Base-by-base conservation (phyloP, 2,113 vertebrate genomes). In the Paramormyrops kingsleyae region DNA sequence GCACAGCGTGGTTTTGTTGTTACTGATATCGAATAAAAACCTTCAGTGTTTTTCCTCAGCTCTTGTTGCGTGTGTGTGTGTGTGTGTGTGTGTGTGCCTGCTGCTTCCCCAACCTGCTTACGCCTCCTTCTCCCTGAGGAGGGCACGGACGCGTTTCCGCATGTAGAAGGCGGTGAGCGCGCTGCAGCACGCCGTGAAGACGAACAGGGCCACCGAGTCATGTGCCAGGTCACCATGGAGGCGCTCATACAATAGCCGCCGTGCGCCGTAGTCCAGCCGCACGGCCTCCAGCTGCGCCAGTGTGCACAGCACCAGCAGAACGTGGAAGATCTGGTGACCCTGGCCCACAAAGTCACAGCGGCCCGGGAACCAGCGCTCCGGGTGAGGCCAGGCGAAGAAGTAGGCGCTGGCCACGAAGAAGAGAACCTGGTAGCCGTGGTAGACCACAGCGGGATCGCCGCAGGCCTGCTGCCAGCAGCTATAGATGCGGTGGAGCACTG, bases 281-380 rank as follows among this genome's bases (percentile, higher is more conserved):
- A 99, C 95, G 0, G 97, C 98, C 93, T 99, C 97, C 1, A 99
- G 95, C 96, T 99, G 98, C 47, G 95, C 96, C 93, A 99, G 93
- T 0, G 98, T 99, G 95, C 98, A 98, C 47, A 98, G 94, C 35
- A 98, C 96, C 94, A 99, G 94, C 88, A 97, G 97, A 84, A 98
- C 94, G 0, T 99, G 98, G 66, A 99, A 99, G 89, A 99, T 96
- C 94, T 99, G 98, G 93, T 99, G 98, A 93, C 98, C 97, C 94
- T 99, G 98, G 59, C 98, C 98, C 0, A 99, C 95, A 90, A 99
- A 95, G 90, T 99, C 97, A 86, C 98, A 99, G 91, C 93, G 95
- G 15, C 98, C 98, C 0, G 97, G 97, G 92, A 99, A 96, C 96
- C 96, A 97, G 89, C 97, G 97, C 95, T 99, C 98, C 0, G 98